Percentiles rank a stretch among this genome's conserved stretches.
phyloP scores from a whole-genome alignment of 1,140 invertebrate species.

The Zaprionus ghesquierei region DNA sequence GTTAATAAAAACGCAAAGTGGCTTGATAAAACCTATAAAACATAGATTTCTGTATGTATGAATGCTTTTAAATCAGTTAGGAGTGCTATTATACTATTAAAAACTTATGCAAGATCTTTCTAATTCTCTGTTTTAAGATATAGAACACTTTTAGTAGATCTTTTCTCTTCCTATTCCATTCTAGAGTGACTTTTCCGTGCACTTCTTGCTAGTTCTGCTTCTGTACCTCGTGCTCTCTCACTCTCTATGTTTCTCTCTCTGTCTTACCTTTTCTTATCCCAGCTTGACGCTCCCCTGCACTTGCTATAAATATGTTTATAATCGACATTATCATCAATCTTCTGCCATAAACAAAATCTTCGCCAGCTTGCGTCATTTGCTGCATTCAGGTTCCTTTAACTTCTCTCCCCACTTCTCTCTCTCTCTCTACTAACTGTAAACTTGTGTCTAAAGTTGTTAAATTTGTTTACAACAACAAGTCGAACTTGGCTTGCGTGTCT shows the following conservation, averaged over 20 bases:
- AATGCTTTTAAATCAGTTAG: too few species aligned
- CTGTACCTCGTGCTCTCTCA: too few species aligned
- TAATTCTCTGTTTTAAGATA: too few species aligned
- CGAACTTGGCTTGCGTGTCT: slow-evolving; percentile 29
- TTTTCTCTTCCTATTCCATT: too few species aligned
- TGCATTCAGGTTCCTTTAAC: slow-evolving; percentile 28
- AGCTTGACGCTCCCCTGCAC: neutral
- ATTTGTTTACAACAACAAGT: slow-evolving; percentile 29
- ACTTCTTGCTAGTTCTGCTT: too few species aligned
- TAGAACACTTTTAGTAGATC: too few species aligned
- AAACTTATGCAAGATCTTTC: too few species aligned
- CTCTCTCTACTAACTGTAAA: slow-evolving; percentile 48
- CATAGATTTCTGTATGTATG: too few species aligned
- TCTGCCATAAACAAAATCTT: slow-evolving; percentile 14
- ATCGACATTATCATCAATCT: slow-evolving; percentile 26
- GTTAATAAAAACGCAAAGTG: too few species aligned
- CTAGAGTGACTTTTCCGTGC: too few species aligned
- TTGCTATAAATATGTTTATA: slow-evolving; percentile 9
- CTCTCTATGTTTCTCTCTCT: neutral
- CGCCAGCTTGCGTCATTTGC: slow-evolving; percentile 5
- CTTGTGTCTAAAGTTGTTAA: slow-evolving; percentile 65
- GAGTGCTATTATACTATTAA: too few species aligned
- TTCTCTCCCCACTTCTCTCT: neutral
- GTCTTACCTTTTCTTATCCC: neutral
- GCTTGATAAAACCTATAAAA: too few species aligned